Base-by-base conservation (phyloP, 2,113 vertebrate species). In the Suncus etruscus region DNA sequence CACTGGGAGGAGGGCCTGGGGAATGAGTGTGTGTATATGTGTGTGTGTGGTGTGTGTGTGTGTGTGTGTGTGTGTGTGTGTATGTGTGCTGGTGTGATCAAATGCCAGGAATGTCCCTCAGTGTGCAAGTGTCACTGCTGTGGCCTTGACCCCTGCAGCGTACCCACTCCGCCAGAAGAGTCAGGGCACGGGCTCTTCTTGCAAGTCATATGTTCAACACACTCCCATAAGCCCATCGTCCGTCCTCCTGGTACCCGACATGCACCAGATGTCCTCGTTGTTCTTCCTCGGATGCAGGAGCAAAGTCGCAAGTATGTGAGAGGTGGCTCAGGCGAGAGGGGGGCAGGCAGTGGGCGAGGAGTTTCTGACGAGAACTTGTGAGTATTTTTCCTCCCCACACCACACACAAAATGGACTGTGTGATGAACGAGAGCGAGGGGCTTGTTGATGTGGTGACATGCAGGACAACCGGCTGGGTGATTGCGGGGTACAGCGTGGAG, bases 61-160 rank as follows among this genome's bases (percentile, higher is more conserved):
- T 86, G 31, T 92, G 84, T 90, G 79, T 88, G 84, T 81, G 84
- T 86, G 83, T 54, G 75, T 88, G 72, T 73, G 73, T 87, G 86
- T 90, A 82, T 79, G 72, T 90, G 83, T 39, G 74, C 70, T 87
- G 70, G 32, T 77, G 81, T 90, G 77, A 88, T 68, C 90, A 87
- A 92, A 76, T 93, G 90, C 91, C 94, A 90, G 65, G 94, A 95
- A 94, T 88, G 85, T 88, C 88, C 91, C 92, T 92, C 83, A 95
- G 90, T 92, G 95, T 90, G 80, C 75, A 95, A 95, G 91, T 96
- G 95, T 96, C 86, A 74, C 82, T 92, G 70, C 79, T 91, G 51
- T 90, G 39, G 39, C 39, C 39, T 39, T 39, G 39, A 39, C 39
- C 39, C 39, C 39, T 39, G 39, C 39, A 39, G 39, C 39, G 39